Percentiles rank a stretch among this genome's conserved stretches.
Evolutionary conservation across 2,888 invertebrate species (phyloP).

Genomic region (Eucera pruinosa): DNA sequence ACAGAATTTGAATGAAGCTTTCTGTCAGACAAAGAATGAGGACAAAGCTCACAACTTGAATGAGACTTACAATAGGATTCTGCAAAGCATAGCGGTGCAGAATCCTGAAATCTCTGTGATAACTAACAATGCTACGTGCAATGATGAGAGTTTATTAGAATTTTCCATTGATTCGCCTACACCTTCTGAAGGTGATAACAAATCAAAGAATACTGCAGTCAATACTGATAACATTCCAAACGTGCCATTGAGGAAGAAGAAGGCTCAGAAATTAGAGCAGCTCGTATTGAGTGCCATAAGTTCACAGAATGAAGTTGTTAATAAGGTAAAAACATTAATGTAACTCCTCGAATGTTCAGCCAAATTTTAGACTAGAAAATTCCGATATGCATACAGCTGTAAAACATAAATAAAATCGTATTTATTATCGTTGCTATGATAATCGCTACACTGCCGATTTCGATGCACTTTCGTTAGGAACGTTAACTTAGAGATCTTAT

Average conservation of each 20-base stretch:
- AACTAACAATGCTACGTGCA: constrained; percentile 83
- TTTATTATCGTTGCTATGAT: no score
- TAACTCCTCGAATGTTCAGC: not conserved
- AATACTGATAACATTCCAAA: constrained; percentile 78
- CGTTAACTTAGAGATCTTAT: no score
- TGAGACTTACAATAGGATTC: constrained; percentile 74
- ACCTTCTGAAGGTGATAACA: constrained; percentile 76
- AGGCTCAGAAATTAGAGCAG: constrained; percentile 81
- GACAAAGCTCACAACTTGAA: constrained; percentile 75
- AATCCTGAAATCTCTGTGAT: constrained; percentile 77
- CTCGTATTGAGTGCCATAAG: constrained; percentile 81
- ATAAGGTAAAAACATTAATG: constrained; percentile 75
- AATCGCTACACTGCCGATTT: no score
- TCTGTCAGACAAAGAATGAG: constrained; percentile 73
- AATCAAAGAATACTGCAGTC: constrained; percentile 75
- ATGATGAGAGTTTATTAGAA: constrained; percentile 82
- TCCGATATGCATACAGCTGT: no score
- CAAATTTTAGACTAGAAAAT: no score
- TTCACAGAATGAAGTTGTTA: constrained; percentile 82
- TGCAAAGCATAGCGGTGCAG: constrained; percentile 52
- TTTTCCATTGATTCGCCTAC: constrained; percentile 78
- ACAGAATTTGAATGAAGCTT: constrained; percentile 81
- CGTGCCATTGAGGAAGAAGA: constrained; percentile 81
- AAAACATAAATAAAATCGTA: no score
- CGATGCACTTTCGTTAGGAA: no score